Percentiles rank a stretch among this genome's conserved stretches.
Evolutionary conservation across 1,140 invertebrate species (phyloP).

Genomic region (Gerris buenoi): DNA sequence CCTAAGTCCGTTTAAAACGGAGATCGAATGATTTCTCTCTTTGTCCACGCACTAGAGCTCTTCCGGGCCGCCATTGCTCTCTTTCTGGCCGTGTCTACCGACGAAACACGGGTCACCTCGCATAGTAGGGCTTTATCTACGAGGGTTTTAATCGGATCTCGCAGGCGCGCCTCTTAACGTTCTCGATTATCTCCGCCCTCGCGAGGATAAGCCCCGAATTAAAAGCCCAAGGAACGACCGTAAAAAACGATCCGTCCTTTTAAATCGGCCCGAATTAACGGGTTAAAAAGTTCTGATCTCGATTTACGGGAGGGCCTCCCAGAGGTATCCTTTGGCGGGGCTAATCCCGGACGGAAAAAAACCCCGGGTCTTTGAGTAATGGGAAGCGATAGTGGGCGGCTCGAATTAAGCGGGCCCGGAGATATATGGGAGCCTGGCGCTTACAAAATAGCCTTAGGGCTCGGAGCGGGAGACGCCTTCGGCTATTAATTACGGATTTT

Average conservation of each 20-base stretch:
- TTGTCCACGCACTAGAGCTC: too few relatives aligned
- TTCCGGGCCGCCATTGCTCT: too few relatives aligned
- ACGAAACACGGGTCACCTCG: too few relatives aligned
- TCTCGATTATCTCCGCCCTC: background rate
- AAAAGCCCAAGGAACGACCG: background rate
- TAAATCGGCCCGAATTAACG: background rate
- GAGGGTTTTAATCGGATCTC: background rate
- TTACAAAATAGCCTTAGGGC: background rate
- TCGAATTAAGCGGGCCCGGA: background rate
- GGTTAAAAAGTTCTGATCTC: background rate
- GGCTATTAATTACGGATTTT: background rate
- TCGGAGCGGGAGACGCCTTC: background rate
- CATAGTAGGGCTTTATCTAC: background rate
- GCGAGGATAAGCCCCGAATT: background rate
- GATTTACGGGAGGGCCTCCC: background rate
- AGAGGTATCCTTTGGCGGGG: background rate
- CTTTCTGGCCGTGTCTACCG: too few relatives aligned
- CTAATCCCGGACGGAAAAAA: background rate
- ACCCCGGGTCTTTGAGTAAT: background rate
- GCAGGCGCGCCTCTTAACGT: background rate
- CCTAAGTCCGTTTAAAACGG: too few relatives aligned
- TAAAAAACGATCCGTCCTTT: background rate
- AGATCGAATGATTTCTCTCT: too few relatives aligned
- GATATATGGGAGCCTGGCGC: background rate
- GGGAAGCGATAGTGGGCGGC: background rate